Evolutionary conservation across 2,797 vertebrate genomes (phyloP), one percentile per base, ranked within the genome.

Genomic region (Ptychadena robeensis): DNA sequence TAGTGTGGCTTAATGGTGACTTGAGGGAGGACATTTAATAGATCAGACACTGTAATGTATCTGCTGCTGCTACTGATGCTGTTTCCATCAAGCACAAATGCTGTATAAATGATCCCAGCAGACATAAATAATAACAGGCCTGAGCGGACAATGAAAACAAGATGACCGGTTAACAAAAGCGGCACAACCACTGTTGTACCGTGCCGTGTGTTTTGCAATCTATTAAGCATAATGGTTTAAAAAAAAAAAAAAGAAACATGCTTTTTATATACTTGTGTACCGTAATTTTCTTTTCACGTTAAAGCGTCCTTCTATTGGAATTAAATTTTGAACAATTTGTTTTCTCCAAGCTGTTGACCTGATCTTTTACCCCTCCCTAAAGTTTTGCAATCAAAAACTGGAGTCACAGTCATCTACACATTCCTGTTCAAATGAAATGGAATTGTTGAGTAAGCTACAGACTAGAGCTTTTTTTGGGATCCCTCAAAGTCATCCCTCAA

Each of bases 1-100:
- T 15, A 89, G 70, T 89, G 89, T 89, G 85, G 89, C 89, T 85
- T 73, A 35, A 34, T 67, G 9, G 30, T 34, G 65, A 67, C 18
- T 67, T 67, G 65, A 67, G 65, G 31, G 32, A 67, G 65, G 65
- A 34, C 31, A 9, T 64, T 15, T 65, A 76, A 65, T 44, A 9
- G 73, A 10, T 76, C 25, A 22, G 14, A 75, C 59, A 30, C 57
- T 18, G 37, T 64, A 31, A 76, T 65, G 61, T 76, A 40, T 40
- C 35, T 12, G 59, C 38, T 76, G 38, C 37, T 11, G 32, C 35
- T 7, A 25, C 28, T 9, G 63, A 27, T 7, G 32, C 37, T 31
- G 15, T 44, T 76, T 44, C 57, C 14, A 38, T 75, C 57, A 75
- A 38, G 25, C 34, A 2, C 18, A 63, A 38, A 75, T 65, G 8